These are phyloP conservation scores for Drosophila pachea DNA, from an alignment of 1,140 invertebrate genomes.

Conservation along the genomic window DNA sequence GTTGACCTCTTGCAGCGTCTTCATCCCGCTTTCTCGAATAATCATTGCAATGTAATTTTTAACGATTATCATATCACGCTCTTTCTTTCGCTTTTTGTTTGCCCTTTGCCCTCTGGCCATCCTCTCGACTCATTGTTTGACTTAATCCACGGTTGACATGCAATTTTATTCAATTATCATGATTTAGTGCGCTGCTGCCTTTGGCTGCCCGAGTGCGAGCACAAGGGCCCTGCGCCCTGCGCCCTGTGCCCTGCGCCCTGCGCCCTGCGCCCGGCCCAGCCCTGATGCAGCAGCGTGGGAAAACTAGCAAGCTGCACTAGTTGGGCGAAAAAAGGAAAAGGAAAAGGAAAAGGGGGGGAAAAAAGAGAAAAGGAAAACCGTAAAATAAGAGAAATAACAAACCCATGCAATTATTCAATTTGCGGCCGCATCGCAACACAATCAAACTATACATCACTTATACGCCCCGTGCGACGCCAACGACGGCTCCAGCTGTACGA, in stretches of 20 bases:
- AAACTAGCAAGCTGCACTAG: conserved; percentile 52
- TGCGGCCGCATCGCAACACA: conserved; percentile 36
- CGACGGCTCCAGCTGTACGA: too few species aligned
- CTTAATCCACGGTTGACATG: conserved; percentile 67
- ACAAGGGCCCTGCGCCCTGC: background rate
- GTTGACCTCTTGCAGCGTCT: conserved; percentile 10
- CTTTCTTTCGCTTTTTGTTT: background rate
- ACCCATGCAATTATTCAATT: conserved; percentile 71
- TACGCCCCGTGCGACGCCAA: conserved; percentile 19
- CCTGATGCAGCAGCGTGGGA: conserved; percentile 53
- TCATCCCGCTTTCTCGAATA: conserved; percentile 47
- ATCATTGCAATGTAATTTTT: conserved; percentile 62
- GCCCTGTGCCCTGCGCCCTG: background rate
- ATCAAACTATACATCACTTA: conserved; percentile 27
- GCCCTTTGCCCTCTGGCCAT: background rate
- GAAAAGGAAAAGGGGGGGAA: background rate
- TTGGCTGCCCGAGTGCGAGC: background rate
- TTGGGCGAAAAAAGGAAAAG: conserved; percentile 20
- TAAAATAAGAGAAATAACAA: conserved; percentile 13
- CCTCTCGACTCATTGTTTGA: conserved; percentile 28
- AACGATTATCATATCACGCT: background rate
- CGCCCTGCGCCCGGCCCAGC: background rate
- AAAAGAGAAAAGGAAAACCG: conserved; percentile 10
- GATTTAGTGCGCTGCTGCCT: conserved; percentile 48
- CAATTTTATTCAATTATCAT: conserved; percentile 75